Base-by-base conservation (phyloP, 2,888 invertebrate species). In the Drosophila tanythrix region DNA sequence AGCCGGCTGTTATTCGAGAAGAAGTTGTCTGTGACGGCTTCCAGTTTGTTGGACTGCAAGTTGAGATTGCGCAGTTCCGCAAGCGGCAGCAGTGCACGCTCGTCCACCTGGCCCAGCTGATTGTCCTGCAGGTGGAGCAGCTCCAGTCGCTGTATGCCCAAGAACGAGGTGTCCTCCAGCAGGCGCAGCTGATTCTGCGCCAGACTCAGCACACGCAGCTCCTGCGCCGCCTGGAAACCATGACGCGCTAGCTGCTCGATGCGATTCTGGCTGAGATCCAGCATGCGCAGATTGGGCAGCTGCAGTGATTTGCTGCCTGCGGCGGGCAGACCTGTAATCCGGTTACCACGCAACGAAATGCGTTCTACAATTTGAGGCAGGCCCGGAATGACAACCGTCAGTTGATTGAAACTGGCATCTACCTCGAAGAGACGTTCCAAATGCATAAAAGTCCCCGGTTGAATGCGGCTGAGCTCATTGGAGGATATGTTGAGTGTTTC, bases 401-500 rank as follows among this genome's bases (percentile, higher is more conserved):
- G 91, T 66, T 95, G 94, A 92, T 97, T 98, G 77, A 94, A 94
- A 83, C 96, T 96, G 0, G 96, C 94, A 91, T 97, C 97, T 33
- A 98, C 93, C 92, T 97, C 97, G 82, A 96, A 97, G 0, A 98
- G 94, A 76, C 96, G 95, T 57, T 95, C 94, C 61, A 98, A 92
- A 85, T 96, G 96, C 69, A 95, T 94, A 82, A 98, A 96, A 0
- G 97, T 97, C 29, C 96, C 95, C 2, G 96, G 96, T 92, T 96
- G 97, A 64, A 97, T 92, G 0, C 94, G 94, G 11, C 95, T 94
- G 29, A 98, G 92, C 21, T 95, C 95, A 90, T 98, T 98, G 21
- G 95, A 94, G 0, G 97, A 97, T 60, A 98, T 94, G 92, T 98
- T 97, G 2, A 97, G 93, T 69, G 96, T 96, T 92, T 97, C 97